Evolutionary conservation across 2,797 vertebrate species (phyloP), one percentile per base, ranked within the genome.

Genomic region (Pristis pectinata): DNA sequence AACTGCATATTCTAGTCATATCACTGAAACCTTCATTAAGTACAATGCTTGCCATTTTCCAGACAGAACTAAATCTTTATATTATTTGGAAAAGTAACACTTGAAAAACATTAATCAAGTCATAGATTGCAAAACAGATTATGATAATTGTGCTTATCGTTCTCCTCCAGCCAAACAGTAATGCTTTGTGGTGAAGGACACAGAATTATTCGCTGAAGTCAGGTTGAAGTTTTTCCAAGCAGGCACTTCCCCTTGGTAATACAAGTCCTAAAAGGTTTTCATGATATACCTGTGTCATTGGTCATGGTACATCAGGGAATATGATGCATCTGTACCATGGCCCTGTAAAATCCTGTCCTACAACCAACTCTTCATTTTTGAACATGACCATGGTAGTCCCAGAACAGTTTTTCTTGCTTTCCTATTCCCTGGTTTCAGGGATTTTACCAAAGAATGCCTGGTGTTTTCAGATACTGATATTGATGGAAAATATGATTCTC

Each of bases 121-220:
- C 9, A 34, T 49, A 44, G 44, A 93, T 93, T 93, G 64, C 64
- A 15, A 74, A 93, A 93, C 93, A 49, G 64, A 93, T 93, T 53
- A 49, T 41, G 22, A 49, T 74, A 70, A 74, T 27, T 72, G 27
- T 27, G 74, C 13, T 93, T 93, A 7, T 17, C 34, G 61, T 61
- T 89, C 56, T 64, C 34, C 56, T 61, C 56, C 56, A 89, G 34
- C 17, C 17, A 37, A 59, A 37, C n/a, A 64, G 17, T 30, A 56
- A 11, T 6, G 30, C 49, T 49, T 61, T 89, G 4, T 61, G 89
- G 1, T 61, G 15, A 22, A n/a, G 30, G 56, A 13, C 7, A 89
- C 56, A 61, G 56, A 61, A 61, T 61, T 24, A 34, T 56, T 85
- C 56, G 27, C 82, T 85, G 82, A 15, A 56, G 56, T 56, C 49